Conservation (phyloP, 1,140 invertebrate genomes). For the Cyclargus thomasi region DNA sequence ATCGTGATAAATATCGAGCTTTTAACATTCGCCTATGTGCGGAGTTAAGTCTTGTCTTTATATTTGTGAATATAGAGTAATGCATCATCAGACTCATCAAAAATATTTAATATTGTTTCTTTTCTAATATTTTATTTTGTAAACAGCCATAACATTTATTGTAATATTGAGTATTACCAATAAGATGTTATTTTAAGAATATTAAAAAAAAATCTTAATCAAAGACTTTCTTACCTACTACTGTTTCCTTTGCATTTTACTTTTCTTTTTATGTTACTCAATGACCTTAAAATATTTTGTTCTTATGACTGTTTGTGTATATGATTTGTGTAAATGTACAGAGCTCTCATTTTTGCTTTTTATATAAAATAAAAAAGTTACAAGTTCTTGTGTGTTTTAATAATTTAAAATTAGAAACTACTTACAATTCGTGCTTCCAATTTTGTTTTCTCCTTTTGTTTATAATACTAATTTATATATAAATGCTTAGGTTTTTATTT, state of each 20-base stretch:
- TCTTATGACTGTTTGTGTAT: neutral
- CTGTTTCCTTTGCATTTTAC: no score
- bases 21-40: no score
- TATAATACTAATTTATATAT: no score
- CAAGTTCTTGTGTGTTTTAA: neutral
- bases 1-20: no score
- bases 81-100: neutral
- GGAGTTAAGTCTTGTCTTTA: neutral
- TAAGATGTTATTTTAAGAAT: neutral
- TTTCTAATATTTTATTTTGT: neutral
- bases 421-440: no score
- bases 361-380: neutral
- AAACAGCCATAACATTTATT: neutral
- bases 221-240: no score
- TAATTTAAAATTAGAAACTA: neutral
- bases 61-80: conserved; percentile 6
- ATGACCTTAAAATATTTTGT: neutral
- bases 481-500: no score
- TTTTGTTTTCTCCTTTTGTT: no score
- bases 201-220: no score
- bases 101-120: neutral
- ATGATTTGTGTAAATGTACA: neutral
- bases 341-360: neutral
- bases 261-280: neutral
- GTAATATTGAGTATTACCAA: neutral